Evolutionary conservation across 2,888 invertebrate species (phyloP).

Genomic region (Gortyna flavago): DNA sequence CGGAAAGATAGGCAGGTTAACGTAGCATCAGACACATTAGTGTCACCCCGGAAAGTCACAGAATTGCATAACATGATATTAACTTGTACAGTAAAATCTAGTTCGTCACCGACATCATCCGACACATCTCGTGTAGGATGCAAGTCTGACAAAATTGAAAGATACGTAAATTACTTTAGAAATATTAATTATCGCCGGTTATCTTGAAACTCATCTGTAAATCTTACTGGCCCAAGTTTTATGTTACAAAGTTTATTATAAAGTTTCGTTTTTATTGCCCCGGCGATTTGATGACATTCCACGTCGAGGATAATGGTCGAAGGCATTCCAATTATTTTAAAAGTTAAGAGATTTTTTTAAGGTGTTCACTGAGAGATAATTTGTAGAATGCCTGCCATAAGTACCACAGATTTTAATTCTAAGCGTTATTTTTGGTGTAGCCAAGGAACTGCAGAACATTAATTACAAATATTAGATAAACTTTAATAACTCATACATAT

Average conservation of each 20-base stretch:
- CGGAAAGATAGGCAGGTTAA: not conserved
- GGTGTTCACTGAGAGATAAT: slow-evolving; percentile 19
- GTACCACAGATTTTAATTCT: not conserved
- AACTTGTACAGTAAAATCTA: slow-evolving; percentile 38
- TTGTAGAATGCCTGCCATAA: not conserved
- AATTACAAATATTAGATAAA: slow-evolving; percentile 47
- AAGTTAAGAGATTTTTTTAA: slow-evolving; percentile 27
- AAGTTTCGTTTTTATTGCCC: slow-evolving; percentile 63
- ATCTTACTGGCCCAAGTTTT: slow-evolving; percentile 58
- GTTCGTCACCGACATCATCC: slow-evolving; percentile 45
- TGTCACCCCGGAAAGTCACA: not conserved
- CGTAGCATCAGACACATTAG: slow-evolving; percentile 1
- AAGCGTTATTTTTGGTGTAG: not conserved
- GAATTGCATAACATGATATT: slow-evolving; percentile 23
- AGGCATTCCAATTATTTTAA: slow-evolving; percentile 53
- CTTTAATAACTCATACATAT: slow-evolving; percentile 60
- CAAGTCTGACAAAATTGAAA: slow-evolving; percentile 58
- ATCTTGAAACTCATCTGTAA: slow-evolving; percentile 61
- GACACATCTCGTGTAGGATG: slow-evolving; percentile 44
- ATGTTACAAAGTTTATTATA: slow-evolving; percentile 59
- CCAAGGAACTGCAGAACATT: slow-evolving; percentile 13
- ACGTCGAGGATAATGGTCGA: slow-evolving; percentile 54
- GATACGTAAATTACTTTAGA: slow-evolving; percentile 59
- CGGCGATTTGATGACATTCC: slow-evolving; percentile 62
- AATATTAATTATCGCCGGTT: slow-evolving; percentile 66